Percentiles rank a stretch among this genome's conserved stretches.
Conservation (phyloP, 2,113 vertebrate species). For the Corvus moneduloides region DNA sequence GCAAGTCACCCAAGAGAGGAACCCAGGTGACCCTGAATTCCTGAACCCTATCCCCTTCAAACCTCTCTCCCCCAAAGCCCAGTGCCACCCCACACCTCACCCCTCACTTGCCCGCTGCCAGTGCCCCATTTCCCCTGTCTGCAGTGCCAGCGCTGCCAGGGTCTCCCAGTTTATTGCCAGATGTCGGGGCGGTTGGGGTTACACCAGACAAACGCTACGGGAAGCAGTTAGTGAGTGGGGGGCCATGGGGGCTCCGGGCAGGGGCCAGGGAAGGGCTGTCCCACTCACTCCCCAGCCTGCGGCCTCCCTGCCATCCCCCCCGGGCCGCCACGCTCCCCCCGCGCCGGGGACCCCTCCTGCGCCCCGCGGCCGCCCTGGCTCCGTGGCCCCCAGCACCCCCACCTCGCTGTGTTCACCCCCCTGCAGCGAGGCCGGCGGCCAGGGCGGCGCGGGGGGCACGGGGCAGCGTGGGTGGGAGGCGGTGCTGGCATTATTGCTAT, state of each 20-base stretch:
- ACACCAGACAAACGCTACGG: constrained; percentile 58
- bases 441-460: not conserved
- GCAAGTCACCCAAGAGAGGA: not conserved
- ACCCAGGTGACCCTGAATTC: not conserved
- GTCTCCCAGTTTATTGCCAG: constrained; percentile 64
- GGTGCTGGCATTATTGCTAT: constrained; percentile 66
- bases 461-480: constrained; percentile 56
- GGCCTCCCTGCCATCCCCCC: not conserved
- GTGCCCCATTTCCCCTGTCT: not conserved
- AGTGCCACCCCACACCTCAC: not conserved
- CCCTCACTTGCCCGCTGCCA: not conserved
- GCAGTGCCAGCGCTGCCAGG: constrained; percentile 19
- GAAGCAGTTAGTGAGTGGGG: constrained; percentile 51
- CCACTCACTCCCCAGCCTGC: not conserved
- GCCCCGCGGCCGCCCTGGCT: not conserved
- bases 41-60: not conserved
- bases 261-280: not conserved
- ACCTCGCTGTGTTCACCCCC: not conserved
- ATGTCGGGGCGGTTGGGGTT: constrained; percentile 47
- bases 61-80: not conserved
- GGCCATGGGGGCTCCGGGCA: not conserved
- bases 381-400: not conserved
- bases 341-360: not conserved
- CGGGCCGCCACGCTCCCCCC: not conserved
- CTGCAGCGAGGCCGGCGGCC: not conserved